Percentiles rank a stretch among this genome's conserved stretches.
phyloP scores from a whole-genome alignment of 2,797 vertebrate species.

The Pangasius sanitwongsei region DNA sequence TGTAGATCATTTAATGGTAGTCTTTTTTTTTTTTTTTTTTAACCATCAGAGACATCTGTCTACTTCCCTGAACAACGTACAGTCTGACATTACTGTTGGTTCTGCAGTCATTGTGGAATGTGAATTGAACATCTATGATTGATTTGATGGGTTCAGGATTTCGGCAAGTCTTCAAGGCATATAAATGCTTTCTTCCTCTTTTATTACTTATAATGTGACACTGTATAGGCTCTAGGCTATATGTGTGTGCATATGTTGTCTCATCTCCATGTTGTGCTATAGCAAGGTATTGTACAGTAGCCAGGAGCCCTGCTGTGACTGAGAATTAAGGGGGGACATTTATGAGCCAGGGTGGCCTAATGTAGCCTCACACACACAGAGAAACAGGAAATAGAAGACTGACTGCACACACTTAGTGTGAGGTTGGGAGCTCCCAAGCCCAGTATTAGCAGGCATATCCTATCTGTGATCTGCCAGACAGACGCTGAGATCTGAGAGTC shows the following conservation, averaged over 20 bases:
- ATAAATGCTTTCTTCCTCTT: not conserved
- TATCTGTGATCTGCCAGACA: conserved; percentile 50
- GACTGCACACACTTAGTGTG: conserved; percentile 31
- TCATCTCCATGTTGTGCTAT: conserved; percentile 21
- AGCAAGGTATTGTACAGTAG: conserved; percentile 12
- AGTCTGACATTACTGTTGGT: not conserved
- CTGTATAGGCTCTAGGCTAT: not conserved
- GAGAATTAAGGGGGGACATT: conserved; percentile 13
- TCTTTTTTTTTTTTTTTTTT: not conserved
- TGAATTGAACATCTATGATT: conserved; percentile 4
- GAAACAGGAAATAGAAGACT: conserved; percentile 12
- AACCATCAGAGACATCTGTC: not conserved
- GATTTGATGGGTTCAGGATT: not conserved
- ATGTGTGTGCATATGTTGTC: not conserved
- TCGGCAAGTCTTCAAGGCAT: not conserved
- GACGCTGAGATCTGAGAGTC: conserved; percentile 36
- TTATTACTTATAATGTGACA: conserved; percentile 1
- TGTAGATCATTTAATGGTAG: not conserved
- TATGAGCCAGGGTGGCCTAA: conserved; percentile 23
- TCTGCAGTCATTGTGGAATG: not conserved
- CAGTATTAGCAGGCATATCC: conserved; percentile 32
- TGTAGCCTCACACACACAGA: conserved; percentile 9
- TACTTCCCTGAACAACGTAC: not conserved
- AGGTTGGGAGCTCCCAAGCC: conserved; percentile 29
- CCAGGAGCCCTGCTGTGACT: conserved; percentile 34